These are phyloP conservation scores for Noctua janthe DNA, from an alignment of 2,888 invertebrate species.

Conservation along the genomic window DNA sequence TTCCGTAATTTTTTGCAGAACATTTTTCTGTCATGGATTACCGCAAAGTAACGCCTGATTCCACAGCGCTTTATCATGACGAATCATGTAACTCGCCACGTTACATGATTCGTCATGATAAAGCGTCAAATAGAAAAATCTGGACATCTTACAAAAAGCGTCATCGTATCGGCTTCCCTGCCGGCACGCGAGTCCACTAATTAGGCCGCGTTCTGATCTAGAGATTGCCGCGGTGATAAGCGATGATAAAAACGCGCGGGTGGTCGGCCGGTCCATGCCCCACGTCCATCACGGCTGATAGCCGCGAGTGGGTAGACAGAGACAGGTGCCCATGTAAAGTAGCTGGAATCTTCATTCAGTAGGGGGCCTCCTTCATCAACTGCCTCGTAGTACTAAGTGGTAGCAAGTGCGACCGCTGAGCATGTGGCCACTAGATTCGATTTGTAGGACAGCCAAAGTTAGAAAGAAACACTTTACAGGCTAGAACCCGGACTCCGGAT, in stretches of 20 bases:
- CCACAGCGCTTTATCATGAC: too few species aligned
- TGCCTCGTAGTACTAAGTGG: neutral
- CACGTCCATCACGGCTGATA: slow-evolving; percentile 63
- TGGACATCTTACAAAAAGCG: slow-evolving; percentile 53
- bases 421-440: neutral
- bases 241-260: slow-evolving; percentile 72
- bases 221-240: slow-evolving; percentile 75
- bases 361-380: slow-evolving; percentile 10
- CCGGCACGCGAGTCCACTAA: slow-evolving; percentile 82
- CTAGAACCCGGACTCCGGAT: too few species aligned
- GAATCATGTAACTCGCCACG: neutral
- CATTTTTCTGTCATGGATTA: neutral
- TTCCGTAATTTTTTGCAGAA: neutral
- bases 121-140: slow-evolving; percentile 12
- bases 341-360: slow-evolving; percentile 5
- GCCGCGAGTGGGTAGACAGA: slow-evolving; percentile 39
- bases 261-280: slow-evolving; percentile 66
- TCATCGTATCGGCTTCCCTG: slow-evolving; percentile 69
- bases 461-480: neutral
- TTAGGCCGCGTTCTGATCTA: slow-evolving; percentile 80
- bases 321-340: slow-evolving; percentile 36
- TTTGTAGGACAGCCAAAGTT: neutral
- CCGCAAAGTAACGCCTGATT: neutral
- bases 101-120: neutral
- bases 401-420: too few species aligned